Evolutionary conservation across 2,797 vertebrate genomes (phyloP), one percentile per base, ranked within the genome.

Genomic region (Platalea minor): DNA sequence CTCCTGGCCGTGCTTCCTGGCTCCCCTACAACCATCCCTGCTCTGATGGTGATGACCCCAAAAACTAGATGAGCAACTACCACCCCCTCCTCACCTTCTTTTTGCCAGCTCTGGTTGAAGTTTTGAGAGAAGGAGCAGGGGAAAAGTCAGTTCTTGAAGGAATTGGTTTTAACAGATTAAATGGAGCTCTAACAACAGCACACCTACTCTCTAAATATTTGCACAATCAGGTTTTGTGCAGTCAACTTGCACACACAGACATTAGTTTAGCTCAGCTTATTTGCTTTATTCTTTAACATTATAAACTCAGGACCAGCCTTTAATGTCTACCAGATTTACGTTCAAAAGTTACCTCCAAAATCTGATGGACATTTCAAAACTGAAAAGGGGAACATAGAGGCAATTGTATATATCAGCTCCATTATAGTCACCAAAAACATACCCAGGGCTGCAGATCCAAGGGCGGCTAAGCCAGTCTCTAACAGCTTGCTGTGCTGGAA

Each of bases 351-450:
- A 33, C 16, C 46, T 60, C 75, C 10, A 6, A 88, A 73, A 85
- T 61, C 63, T 26, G 31, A 69, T 0, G 0, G 37, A 29, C n/a
- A 12, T 6, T 31, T 45, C 26, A 76, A 53, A 82, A 45, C 7
- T 53, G 50, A 17, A 24, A 60, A 31, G 15, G n/a, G 37, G 31
- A 88, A 45, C 50, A 25, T 0, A 12, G 35, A 64, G 18, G 25
- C 18, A 72, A 54, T 8, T 51, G 9, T 9, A 3, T 3, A 1
- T 1, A 33, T 10, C 37, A 57, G n/a, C 20, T 50, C 25, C 3
- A 0, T 41, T 17, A 50, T 0, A 4, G 59, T 13, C 28, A 53
- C 29, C 43, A 64, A 43, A 54, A 35, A 2, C 41, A 2, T 1
- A 43, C 9, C 33, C 11, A 12, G 28, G 29, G 63, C 41, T 90